Evolutionary conservation across 2,113 vertebrate genomes (phyloP), one percentile per base, ranked within the genome.

Genomic region (Pterocles gutturalis): DNA sequence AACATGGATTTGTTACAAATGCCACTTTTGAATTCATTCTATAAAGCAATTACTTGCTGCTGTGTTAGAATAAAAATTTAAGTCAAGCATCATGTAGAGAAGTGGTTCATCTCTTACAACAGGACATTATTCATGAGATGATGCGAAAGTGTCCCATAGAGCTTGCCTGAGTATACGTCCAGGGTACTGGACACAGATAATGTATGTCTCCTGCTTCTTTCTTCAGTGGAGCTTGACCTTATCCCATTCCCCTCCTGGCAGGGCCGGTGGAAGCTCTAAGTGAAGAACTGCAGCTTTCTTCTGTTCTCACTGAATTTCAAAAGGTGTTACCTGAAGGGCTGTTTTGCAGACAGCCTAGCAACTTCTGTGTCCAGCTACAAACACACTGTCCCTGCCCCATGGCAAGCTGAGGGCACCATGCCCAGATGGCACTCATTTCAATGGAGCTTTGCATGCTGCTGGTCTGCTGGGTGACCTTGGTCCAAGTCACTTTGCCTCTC

Each of bases 371-470:
- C 10, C 66, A 66, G 18, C 17, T 34, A 33, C 45, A 49, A 36
- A 33, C 0, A 1, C 17, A 4, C 18, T 54, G 5, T 31, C 36
- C 51, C 36, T 82, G 53, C 11, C 18, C 31, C 19, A 4, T 0
- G 28, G 31, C 0, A 14, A 45, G 18, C 41, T 28, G 2, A 4
- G 60, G 69, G n/a, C 15, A 36, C 22, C 0, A 0, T 36, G 46
- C 18, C 28, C 38, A 18, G n/a, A 4, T 13, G 28, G 49, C 36
- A 9, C 3, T 6, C 15, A 5, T 16, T 58, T 53, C 49, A 54
- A 0, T 0, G 1, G 22, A 60, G 41, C 26, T 51, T 75, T 1
- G 5, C 8, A 3, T 1, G 49, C 64, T 58, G 33, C 24, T 45
- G 38, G 5, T 34, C 73, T 77, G n/a, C 64, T 76, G 41, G 36